Evolutionary conservation across 2,797 vertebrate genomes (phyloP), one percentile per base, ranked within the genome.

Genomic region (Champsocephalus esox): DNA sequence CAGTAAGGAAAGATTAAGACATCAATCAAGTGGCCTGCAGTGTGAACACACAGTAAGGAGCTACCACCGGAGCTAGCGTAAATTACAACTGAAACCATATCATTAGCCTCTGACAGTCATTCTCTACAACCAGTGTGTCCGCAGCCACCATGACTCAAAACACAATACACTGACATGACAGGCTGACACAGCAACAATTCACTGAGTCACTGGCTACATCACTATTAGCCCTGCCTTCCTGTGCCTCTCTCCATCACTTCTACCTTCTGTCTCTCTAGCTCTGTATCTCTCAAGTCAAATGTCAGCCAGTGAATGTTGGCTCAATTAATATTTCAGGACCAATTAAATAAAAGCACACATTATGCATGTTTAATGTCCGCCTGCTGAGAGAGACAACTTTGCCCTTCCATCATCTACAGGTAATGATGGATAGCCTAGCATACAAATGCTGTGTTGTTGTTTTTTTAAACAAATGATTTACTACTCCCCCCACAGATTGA

Each of bases 301-400:
- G 85, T 92, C 93, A 94, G 82, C 72, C 68, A 76, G 73, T 90
- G 90, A 92, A 92, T 90, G 87, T 80, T 86, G 91, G 69, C 68
- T 75, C 44, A 81, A 92, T 95, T 83, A 94, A 94, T 94, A 94
- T 92, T 94, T 94, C 79, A 95, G 66, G 74, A 88, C 84, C 93
- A 94, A 94, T 94, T 94, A 94, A 94, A 94, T 92, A 91, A 93
- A 92, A 92, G 91, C 91, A 93, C 85, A 89, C 89, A 87, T 85
- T 91, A 94, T 94, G 84, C 84, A 95, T 92, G 75, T 90, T 94
- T 95, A 90, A 94, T 94, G 84, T 81, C 48, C 1, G 50, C 77
- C 84, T 83, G 88, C 85, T 81, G 81, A 70, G 88, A 73, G 62
- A 81, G 86, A 70, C 79, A 82, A 89, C 81, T 84, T 83, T 87